phyloP scores from a whole-genome alignment of 1,140 invertebrate genomes.

The Trachelipus rathkii region DNA sequence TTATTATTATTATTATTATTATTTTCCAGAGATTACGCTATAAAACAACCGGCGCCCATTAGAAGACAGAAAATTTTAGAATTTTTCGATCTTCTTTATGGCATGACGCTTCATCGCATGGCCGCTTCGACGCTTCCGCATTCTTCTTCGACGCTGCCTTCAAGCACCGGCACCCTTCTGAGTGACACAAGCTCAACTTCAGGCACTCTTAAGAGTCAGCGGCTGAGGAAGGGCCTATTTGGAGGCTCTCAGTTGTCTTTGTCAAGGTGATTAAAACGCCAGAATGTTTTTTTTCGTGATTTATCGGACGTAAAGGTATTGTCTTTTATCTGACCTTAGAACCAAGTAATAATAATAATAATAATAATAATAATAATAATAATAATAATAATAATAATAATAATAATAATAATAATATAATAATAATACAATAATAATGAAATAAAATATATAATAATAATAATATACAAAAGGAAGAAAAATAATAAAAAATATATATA shows the following conservation, averaged over 20 bases:
- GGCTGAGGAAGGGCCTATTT: neutral
- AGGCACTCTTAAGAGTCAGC: neutral
- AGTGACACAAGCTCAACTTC: neutral
- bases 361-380: too few species aligned
- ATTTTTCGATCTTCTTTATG: slow-evolving; percentile 41
- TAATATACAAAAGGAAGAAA: too few species aligned
- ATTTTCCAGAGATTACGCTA: slow-evolving; percentile 40
- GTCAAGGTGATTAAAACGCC: neutral
- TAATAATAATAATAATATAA: too few species aligned
- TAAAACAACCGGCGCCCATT: slow-evolving; percentile 40
- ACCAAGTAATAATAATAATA: too few species aligned
- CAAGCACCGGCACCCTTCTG: neutral
- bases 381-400: too few species aligned
- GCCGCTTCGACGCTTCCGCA: slow-evolving; percentile 20
- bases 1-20: neutral
- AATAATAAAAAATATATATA: too few species aligned
- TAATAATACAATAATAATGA: too few species aligned
- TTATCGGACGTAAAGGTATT: too few species aligned
- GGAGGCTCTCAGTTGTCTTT: neutral
- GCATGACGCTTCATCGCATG: slow-evolving; percentile 41
- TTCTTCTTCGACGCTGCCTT: neutral
- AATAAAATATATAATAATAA: too few species aligned
- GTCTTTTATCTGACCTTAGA: too few species aligned
- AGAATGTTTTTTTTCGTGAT: too few species aligned
- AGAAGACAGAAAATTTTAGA: slow-evolving; percentile 42